Base-by-base conservation (phyloP, 2,888 invertebrate genomes). In the Ctena decussata region DNA sequence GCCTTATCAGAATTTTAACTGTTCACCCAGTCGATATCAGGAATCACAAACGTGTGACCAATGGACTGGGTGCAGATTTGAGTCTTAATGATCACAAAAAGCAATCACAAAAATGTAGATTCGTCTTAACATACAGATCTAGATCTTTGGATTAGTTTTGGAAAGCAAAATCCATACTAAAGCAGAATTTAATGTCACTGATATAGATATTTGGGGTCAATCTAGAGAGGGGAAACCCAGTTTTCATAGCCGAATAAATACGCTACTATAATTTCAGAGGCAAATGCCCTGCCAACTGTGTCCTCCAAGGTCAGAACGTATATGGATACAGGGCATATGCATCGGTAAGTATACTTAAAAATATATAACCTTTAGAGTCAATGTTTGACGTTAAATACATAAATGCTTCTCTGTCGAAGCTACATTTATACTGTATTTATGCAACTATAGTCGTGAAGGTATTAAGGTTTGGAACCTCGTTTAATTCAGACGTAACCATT, bases 271-370 rank as follows among this genome's bases (percentile, higher is more conserved):
- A 24, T 49, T 74, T 32, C 24, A 80, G 84, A 32, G 84, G 71
- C 1, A 73, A 65, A 46, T 85, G 85, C 73, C 85, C 85, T 57
- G n/a, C 49, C 30, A 39, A 57, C 27, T 85, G 85, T 69, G 12
- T 53, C 0, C 24, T 49, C 21, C 74, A 65, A 69, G 53, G 70
- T 5, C 70, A 75, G 49, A 27, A 35, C 12, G 21, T 80, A 8
- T 80, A 75, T 32, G 80, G 80, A 35, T 53, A 49, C 46, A 32
- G 49, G 49, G 70, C 37, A 2, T 80, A 80, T 39, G 35, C 41
- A 21, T 18, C 21, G 70, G 80, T 80, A 75, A 30, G 80, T 69
- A 3, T 5, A n/a, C 30, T 41, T 65, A 65, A 41, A 53, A 18
- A 53, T n/a, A 53, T 8, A 21, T 11, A 53, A 18, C 21, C 5